phyloP scores from a whole-genome alignment of 2,113 vertebrate species.

The Amphiprion percula region DNA sequence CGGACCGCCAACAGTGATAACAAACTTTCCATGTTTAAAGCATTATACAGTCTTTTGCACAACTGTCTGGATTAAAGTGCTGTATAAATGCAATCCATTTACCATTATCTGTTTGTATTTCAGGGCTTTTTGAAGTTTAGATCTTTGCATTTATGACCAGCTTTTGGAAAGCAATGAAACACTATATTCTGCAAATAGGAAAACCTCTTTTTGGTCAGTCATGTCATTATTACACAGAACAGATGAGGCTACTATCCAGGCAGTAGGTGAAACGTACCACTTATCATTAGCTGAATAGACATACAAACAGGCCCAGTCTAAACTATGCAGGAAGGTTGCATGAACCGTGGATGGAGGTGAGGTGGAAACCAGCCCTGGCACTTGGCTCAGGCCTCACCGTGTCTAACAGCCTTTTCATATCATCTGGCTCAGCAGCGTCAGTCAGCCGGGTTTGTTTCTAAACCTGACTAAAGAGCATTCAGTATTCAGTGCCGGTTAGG shows the following conservation, averaged over 20 bases:
- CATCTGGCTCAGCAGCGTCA: conserved; percentile 31
- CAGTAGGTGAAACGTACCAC: conserved; percentile 6
- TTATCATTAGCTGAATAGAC: not conserved
- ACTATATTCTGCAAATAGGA: too few species aligned
- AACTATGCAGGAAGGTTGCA: not conserved
- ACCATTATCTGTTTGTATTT: too few species aligned
- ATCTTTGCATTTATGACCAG: too few species aligned
- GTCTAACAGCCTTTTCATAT: conserved; percentile 49
- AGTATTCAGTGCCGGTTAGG: conserved; percentile 53
- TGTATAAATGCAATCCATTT: too few species aligned
- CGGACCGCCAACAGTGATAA: not conserved
- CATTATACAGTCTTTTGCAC: too few species aligned
- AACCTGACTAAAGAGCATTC: conserved; percentile 63
- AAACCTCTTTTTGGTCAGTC: too few species aligned
- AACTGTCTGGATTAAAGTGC: too few species aligned
- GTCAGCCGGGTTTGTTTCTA: conserved; percentile 50
- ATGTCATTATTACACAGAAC: not conserved
- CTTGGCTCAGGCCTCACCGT: conserved; percentile 21
- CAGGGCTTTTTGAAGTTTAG: too few species aligned
- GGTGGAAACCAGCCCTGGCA: conserved; percentile 22
- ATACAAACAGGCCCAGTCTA: conserved; percentile 1
- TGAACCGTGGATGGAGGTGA: conserved; percentile 25
- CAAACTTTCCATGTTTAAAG: too few species aligned
- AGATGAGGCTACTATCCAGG: not conserved
- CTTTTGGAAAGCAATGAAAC: too few species aligned